These are phyloP conservation scores for Psittacula echo DNA, from an alignment of 2,797 vertebrate species.

Conservation along the genomic window DNA sequence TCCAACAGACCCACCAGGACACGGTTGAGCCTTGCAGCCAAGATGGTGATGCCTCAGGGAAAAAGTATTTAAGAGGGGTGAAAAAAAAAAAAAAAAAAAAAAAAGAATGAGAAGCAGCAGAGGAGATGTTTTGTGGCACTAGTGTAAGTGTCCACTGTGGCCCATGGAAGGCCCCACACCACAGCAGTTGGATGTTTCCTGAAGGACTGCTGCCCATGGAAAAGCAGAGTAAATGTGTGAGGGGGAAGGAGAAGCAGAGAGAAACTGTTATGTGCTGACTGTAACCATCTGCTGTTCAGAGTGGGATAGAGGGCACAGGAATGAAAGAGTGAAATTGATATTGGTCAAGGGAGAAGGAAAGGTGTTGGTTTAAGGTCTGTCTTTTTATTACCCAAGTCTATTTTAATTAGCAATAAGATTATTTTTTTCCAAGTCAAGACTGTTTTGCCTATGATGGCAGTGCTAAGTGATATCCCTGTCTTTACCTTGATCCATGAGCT, in stretches of 20 bases:
- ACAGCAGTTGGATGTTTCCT: background rate
- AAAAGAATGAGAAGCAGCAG: background rate
- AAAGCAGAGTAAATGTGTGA: background rate
- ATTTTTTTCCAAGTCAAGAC: background rate
- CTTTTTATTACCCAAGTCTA: background rate
- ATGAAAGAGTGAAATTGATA: background rate
- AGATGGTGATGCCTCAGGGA: background rate
- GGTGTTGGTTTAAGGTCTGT: background rate
- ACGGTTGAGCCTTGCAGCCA: background rate
- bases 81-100: background rate
- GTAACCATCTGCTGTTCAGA: background rate
- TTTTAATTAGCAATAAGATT: background rate
- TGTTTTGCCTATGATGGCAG: background rate
- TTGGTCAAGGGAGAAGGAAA: background rate
- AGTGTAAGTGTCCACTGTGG: no score
- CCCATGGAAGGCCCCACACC: fast-evolving
- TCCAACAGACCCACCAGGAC: background rate
- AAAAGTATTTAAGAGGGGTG: background rate
- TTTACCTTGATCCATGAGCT: background rate
- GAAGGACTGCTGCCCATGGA: background rate
- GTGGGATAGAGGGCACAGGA: fast-evolving
- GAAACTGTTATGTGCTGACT: background rate
- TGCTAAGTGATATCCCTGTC: background rate
- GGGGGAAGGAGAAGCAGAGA: background rate
- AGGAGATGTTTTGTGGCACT: no score